phyloP scores from a whole-genome alignment of 2,888 invertebrate species.

The Apantesis nais region DNA sequence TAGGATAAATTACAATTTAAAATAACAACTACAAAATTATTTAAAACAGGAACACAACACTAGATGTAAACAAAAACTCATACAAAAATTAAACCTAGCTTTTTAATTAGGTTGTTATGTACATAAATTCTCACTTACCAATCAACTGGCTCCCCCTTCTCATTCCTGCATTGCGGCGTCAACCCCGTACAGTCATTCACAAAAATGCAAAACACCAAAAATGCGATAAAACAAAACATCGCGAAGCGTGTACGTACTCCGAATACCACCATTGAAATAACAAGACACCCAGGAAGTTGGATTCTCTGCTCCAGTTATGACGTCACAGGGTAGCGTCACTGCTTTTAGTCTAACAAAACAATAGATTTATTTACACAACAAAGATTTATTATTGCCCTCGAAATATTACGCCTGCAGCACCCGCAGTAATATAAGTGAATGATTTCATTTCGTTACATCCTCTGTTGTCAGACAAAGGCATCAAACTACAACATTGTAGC shows the following conservation, averaged over 20 bases:
- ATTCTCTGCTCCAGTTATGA: slow-evolving; percentile 12
- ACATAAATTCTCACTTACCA: slow-evolving; percentile 87
- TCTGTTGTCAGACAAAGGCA: slow-evolving; percentile 48
- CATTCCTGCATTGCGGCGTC: slow-evolving; percentile 85
- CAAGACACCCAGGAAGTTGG: slow-evolving; percentile 66
- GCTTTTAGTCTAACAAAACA: slow-evolving; percentile 57
- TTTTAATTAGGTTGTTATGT: slow-evolving; percentile 12
- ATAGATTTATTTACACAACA: slow-evolving; percentile 69
- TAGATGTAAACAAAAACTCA: neutral
- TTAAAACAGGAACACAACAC: neutral
- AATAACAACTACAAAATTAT: neutral
- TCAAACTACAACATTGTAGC: slow-evolving; percentile 16
- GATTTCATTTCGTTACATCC: slow-evolving; percentile 32
- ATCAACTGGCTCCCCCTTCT: slow-evolving; percentile 88
- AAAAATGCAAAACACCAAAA: slow-evolving; percentile 57
- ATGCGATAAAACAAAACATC: slow-evolving; percentile 55
- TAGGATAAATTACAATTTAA: neutral
- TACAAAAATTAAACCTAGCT: neutral
- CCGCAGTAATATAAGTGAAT: slow-evolving; percentile 24
- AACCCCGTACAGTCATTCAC: slow-evolving; percentile 57
- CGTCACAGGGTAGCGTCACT: slow-evolving; percentile 16
- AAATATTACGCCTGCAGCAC: slow-evolving; percentile 27
- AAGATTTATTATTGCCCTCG: slow-evolving; percentile 55
- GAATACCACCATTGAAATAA: slow-evolving; percentile 59
- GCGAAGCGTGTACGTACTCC: slow-evolving; percentile 57